These are phyloP conservation scores for Neolamprologus longior DNA, from an alignment of 2,113 vertebrate species.

Conservation along the genomic window DNA sequence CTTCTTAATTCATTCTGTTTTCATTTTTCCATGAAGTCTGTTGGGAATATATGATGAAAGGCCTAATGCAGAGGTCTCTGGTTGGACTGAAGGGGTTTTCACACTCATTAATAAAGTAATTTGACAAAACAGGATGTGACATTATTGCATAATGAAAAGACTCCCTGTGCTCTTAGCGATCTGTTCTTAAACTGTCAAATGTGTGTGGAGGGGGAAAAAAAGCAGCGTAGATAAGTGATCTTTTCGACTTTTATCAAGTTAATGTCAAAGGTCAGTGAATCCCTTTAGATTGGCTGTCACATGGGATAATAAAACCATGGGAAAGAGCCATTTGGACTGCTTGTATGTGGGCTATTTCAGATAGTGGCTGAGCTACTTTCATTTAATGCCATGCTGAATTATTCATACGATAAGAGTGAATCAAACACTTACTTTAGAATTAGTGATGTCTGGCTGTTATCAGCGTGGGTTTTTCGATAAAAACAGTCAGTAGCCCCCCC, in stretches of 20 bases:
- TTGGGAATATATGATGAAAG: background rate
- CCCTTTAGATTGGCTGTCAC: background rate
- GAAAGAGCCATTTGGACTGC: background rate
- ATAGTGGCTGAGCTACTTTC: background rate
- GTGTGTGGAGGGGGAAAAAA: background rate
- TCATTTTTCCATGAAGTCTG: slow-evolving; percentile 14
- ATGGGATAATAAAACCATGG: background rate
- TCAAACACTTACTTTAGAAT: background rate
- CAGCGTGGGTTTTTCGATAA: background rate
- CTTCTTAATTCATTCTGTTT: slow-evolving; percentile 15
- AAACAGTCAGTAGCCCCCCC: background rate
- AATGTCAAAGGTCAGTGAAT: slow-evolving; percentile 6
- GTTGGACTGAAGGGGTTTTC: slow-evolving; percentile 6
- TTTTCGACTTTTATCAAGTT: background rate
- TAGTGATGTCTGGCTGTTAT: background rate
- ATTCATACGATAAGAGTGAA: slow-evolving; percentile 42
- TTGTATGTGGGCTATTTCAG: background rate
- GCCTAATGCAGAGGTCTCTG: background rate
- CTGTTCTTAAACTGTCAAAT: background rate
- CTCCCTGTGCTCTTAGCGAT: background rate
- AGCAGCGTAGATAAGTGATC: background rate
- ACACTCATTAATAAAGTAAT: slow-evolving; percentile 31
- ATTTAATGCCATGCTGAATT: slow-evolving; percentile 57
- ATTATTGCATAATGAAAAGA: background rate
- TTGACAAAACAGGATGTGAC: slow-evolving; percentile 15